phyloP scores from a whole-genome alignment of 2,888 invertebrate species.

The Cylindroiulus punctatus region DNA sequence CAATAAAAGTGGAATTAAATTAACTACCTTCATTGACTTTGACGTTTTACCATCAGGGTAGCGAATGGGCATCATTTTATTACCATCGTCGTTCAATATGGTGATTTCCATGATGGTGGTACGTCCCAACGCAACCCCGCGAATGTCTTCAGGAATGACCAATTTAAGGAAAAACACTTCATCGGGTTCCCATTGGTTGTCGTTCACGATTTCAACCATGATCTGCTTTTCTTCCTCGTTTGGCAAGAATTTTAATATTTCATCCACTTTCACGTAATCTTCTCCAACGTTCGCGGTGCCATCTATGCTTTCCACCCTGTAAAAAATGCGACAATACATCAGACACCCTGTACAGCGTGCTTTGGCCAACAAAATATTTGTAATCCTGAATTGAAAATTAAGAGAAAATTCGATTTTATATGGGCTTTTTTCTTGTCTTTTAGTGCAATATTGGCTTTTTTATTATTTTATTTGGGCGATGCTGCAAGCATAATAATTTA shows the following conservation, averaged over 20 bases:
- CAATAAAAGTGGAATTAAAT: constrained; percentile 36
- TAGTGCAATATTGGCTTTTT: too few relatives aligned
- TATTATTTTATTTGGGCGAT: too few relatives aligned
- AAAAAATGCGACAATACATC: neutral
- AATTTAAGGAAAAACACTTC: constrained; percentile 73
- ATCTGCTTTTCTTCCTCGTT: constrained; percentile 68
- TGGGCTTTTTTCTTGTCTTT: too few relatives aligned
- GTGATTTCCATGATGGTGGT: constrained; percentile 71
- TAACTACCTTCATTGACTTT: neutral
- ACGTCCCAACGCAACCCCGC: constrained; percentile 68
- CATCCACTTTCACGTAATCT: constrained; percentile 70
- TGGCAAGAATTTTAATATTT: constrained; percentile 69
- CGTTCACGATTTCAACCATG: constrained; percentile 69
- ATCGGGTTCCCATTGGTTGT: constrained; percentile 73
- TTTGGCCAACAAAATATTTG: neutral
- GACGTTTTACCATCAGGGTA: neutral
- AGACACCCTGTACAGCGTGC: neutral
- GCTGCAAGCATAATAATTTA: too few relatives aligned
- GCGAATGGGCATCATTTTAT: constrained; percentile 59
- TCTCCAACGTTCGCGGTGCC: constrained; percentile 71
- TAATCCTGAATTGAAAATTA: neutral
- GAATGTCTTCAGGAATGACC: constrained; percentile 62
- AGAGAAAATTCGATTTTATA: too few relatives aligned
- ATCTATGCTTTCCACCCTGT: constrained; percentile 71
- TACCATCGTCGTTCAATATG: constrained; percentile 72